Evolutionary conservation across 37 sponge, comb jelly and placozoan species (phyloP).

Genomic region (Eunapius fragilis): DNA sequence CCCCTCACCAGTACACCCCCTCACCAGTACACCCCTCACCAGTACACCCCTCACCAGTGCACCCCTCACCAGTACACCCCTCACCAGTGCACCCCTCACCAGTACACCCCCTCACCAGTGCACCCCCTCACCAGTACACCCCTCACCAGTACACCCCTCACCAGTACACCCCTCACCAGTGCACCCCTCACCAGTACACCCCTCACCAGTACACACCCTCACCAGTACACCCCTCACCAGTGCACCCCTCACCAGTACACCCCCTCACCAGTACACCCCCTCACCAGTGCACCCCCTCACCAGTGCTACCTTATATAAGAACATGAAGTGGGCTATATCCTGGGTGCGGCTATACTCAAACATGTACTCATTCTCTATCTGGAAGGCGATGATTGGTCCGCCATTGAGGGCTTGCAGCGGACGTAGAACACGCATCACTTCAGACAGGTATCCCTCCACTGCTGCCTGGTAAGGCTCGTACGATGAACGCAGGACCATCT

Average conservation of each 20-base stretch:
- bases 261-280: not conserved
- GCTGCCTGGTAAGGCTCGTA: slow-evolving; percentile 68
- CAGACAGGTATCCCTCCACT: slow-evolving; percentile 69
- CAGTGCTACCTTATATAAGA: slow-evolving; percentile 36
- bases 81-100: no score
- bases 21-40: no score
- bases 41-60: no score
- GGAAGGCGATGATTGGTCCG: slow-evolving; percentile 92
- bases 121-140: no score
- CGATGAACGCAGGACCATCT: slow-evolving; percentile 76
- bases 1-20: no score
- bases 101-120: no score
- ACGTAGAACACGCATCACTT: slow-evolving; percentile 56
- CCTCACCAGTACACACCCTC: no score
- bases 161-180: no score
- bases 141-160: no score
- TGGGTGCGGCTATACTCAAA: not conserved
- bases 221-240: not conserved
- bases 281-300: slow-evolving; percentile 14
- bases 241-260: not conserved
- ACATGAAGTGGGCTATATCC: slow-evolving; percentile 25
- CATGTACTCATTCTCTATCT: slow-evolving; percentile 84
- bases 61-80: no score
- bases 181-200: no score
- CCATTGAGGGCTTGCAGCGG: slow-evolving; percentile 78